Conservation (phyloP, 2,888 invertebrate genomes). For the Pseudanteris insignis region DNA sequence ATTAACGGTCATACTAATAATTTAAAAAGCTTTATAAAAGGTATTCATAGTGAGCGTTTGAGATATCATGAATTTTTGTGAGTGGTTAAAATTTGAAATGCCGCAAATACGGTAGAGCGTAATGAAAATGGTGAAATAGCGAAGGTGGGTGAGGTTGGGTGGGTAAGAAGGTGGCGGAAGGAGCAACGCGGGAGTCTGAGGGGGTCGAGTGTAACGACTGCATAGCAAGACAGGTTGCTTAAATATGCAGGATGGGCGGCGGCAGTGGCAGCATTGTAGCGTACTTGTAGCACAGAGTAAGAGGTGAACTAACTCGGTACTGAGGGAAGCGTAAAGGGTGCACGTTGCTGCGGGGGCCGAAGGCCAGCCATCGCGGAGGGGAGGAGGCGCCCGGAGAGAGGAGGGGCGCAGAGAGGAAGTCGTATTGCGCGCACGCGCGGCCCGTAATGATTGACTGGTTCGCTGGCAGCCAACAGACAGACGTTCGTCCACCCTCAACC, state of each 20-base stretch:
- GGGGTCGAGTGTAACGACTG: conserved; percentile 59
- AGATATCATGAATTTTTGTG: no score
- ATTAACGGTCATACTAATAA: no score
- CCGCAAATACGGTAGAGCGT: conserved; percentile 2
- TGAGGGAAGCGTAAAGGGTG: conserved; percentile 58
- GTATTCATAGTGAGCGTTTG: no score
- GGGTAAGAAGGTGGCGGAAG: no score
- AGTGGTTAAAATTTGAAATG: no score
- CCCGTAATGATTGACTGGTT: conserved; percentile 67
- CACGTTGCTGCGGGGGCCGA: conserved; percentile 45
- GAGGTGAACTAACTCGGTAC: conserved; percentile 60
- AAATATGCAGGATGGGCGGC: conserved; percentile 67
- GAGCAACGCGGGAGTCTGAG: not conserved
- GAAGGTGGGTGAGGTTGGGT: conserved; percentile 12
- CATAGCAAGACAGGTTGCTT: conserved; percentile 64
- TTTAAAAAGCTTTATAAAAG: no score
- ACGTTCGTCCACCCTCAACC: conserved; percentile 60
- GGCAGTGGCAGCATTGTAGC: conserved; percentile 61
- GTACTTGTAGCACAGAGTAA: conserved; percentile 61
- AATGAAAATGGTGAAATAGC: conserved; percentile 32
- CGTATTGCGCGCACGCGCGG: conserved; percentile 61
- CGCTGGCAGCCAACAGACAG: conserved; percentile 68
- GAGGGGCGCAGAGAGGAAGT: conserved; percentile 30
- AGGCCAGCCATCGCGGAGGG: conserved; percentile 30
- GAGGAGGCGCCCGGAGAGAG: conserved; percentile 10